These are phyloP conservation scores for Epinephelus malabaricus DNA, from an alignment of 2,797 vertebrate genomes.

Conservation along the genomic window DNA sequence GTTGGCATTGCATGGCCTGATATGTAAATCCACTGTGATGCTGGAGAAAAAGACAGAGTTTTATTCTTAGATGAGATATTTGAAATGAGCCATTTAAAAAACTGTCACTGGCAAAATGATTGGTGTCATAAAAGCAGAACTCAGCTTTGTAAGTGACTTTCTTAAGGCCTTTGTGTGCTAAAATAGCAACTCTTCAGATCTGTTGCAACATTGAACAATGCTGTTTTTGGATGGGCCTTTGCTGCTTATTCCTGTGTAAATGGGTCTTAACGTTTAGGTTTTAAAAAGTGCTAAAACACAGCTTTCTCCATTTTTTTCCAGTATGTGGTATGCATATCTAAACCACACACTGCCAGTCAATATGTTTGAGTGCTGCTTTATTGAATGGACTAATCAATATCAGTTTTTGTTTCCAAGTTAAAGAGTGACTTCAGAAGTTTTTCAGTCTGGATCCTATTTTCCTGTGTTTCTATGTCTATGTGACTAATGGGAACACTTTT, in stretches of 20 bases:
- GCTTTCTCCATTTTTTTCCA: background rate
- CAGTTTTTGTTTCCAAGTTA: background rate
- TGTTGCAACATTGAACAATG: background rate
- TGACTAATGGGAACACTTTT: too few relatives aligned
- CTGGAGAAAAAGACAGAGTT: too few relatives aligned
- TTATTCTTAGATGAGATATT: slow-evolving; percentile 56
- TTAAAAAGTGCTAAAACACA: background rate
- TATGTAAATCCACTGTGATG: slow-evolving; percentile 39
- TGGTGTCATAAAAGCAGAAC: slow-evolving; percentile 29
- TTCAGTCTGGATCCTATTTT: too few relatives aligned
- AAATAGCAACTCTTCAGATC: slow-evolving; percentile 54
- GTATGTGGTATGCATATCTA: background rate
- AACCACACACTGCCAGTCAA: background rate
- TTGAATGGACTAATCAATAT: background rate
- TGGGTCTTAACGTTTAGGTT: background rate
- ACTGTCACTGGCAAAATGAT: slow-evolving; percentile 26
- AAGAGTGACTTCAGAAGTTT: background rate
- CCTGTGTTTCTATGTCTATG: too few relatives aligned
- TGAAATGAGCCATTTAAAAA: slow-evolving; percentile 34
- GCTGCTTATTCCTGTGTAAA: slow-evolving; percentile 1
- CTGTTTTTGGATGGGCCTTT: slow-evolving; percentile 16
- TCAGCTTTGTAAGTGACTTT: slow-evolving; percentile 26
- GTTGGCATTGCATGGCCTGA: background rate
- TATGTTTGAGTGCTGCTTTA: background rate
- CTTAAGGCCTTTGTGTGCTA: slow-evolving; percentile 25